Base-by-base conservation (phyloP, 2,888 invertebrate species). In the Nomada fabriciana region DNA sequence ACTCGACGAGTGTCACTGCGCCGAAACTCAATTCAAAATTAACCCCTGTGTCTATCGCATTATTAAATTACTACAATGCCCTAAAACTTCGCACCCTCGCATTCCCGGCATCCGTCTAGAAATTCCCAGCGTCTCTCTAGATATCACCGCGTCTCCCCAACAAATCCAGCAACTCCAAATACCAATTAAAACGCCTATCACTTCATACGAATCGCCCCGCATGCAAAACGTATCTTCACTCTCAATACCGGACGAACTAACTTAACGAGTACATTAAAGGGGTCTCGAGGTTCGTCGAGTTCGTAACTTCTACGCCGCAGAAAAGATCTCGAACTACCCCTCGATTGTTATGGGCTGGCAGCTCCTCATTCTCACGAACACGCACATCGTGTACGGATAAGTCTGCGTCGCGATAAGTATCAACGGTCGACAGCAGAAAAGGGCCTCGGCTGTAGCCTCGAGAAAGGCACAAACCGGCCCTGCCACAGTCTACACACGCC, bases 401-500 rank as follows among this genome's bases (percentile, higher is more conserved):
- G 64, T 84, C 64, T 71, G 20, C 25, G 11, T 47, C 52, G 53
- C 82, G 88, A 88, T 81, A 86, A 80, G 47, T 69, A 88, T 88
- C 84, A 81, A 83, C 82, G 75, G 60, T 47, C 53, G 74, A 72
- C 73, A 53, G 57, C 18, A 25, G 55, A 52, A 65, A 75, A 74
- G 53, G 71, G 76, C 50, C 15, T 29, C 53, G 67, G 60, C 59
- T 76, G 80, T 63, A 72, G 42, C 53, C 52, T 50, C 52, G 71
- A 69, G 65, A 72, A 81, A 86, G 84, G 84, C 72, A 85, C 68
- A 43, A 59, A 61, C 55, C 50, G 71, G 86, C 80, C 74, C 71
- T 68, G 71, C 52, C 60, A 75, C 61, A 69, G 57, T 55, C 13
- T 25, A 47, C 47, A 13, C 3, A 47, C 15, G 68, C 59, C 82